A percentile compares a stretch with the other conserved stretches of the same genome.
These are phyloP conservation scores for Manis pentadactyla DNA, from an alignment of 2,797 vertebrate species.

Conservation along the genomic window DNA sequence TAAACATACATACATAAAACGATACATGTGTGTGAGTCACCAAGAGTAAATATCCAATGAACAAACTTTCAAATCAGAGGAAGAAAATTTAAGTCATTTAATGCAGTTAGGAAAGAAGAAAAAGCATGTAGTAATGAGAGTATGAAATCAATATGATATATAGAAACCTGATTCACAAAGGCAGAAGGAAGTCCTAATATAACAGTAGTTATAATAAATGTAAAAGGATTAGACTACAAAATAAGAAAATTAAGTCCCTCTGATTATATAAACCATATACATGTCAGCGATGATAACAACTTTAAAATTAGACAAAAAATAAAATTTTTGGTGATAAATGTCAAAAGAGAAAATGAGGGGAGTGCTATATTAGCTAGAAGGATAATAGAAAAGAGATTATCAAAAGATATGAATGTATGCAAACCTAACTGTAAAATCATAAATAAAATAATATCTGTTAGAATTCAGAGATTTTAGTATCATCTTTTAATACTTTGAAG, in stretches of 20 bases:
- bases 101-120: background rate
- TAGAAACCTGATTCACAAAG: background rate
- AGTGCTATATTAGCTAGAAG: background rate
- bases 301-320: background rate
- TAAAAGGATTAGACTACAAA: background rate
- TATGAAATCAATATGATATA: background rate
- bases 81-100: background rate
- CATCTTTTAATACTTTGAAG: background rate
- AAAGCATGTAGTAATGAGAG: background rate
- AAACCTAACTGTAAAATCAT: background rate
- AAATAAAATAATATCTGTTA: background rate
- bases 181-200: background rate
- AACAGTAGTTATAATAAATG: background rate
- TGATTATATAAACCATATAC: background rate
- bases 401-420: background rate
- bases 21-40: background rate
- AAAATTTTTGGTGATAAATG: background rate
- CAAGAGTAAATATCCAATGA: constrained; percentile 6
- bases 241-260: background rate
- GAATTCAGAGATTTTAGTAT: background rate
- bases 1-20: background rate
- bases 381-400: background rate
- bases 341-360: background rate
- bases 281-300: background rate
- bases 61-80: background rate